Evolutionary conservation across 2,113 vertebrate species (phyloP).

Genomic region (Ophiodon elongatus): DNA sequence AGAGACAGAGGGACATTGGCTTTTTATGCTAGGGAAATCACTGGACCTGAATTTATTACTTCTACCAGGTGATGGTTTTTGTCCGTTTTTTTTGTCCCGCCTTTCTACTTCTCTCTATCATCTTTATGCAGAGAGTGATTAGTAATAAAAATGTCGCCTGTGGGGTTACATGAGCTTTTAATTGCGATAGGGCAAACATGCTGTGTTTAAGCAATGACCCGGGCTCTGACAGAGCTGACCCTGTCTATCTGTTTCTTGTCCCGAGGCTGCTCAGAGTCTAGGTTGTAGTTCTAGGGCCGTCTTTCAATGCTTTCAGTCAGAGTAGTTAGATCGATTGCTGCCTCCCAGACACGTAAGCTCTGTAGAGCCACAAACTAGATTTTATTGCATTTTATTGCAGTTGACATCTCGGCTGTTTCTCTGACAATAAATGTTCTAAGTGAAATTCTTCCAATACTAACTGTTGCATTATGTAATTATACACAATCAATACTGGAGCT

Average conservation of each 20-base stretch:
- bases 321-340: slow-evolving; percentile 35
- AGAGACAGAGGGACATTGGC: slow-evolving; percentile 55
- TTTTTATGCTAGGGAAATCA: slow-evolving; percentile 58
- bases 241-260: slow-evolving; percentile 31
- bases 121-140: slow-evolving; percentile 45
- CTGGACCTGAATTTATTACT: slow-evolving; percentile 69
- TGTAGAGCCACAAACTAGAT: background rate
- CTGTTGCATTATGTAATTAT: background rate
- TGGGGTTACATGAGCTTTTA: slow-evolving; percentile 59
- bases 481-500: background rate
- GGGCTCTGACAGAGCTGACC: slow-evolving; percentile 34
- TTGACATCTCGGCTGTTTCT: slow-evolving; percentile 7
- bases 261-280: slow-evolving; percentile 27
- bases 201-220: slow-evolving; percentile 38
- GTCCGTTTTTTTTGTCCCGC: background rate
- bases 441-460: background rate
- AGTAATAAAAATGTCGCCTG: slow-evolving; percentile 63
- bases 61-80: slow-evolving; percentile 31
- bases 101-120: background rate
- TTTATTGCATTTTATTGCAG: slow-evolving; percentile 18
- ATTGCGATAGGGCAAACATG: slow-evolving; percentile 56
- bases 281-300: slow-evolving; percentile 7
- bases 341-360: slow-evolving; percentile 19
- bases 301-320: slow-evolving; percentile 21
- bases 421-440: slow-evolving; percentile 2